A percentile compares a stretch with the other conserved stretches of the same genome.
Conservation (phyloP, 2,888 invertebrate genomes). For the Eupithecia insigniata region DNA sequence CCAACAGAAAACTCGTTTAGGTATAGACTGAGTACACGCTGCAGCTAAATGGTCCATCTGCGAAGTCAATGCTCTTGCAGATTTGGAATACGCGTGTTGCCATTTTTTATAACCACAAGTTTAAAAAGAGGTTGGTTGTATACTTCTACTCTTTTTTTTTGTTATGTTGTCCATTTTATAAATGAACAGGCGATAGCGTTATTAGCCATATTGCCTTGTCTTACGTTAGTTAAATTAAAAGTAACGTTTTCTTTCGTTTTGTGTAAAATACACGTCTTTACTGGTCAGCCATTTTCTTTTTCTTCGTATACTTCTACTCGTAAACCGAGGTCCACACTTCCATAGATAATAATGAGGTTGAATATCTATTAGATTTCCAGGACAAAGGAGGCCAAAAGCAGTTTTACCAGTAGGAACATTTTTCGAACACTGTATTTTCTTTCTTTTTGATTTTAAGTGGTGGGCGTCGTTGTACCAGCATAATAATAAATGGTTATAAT, state of each 20-base stretch:
- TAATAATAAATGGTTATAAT: not conserved
- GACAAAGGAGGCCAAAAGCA: not conserved
- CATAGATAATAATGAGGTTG: slow-evolving; percentile 9
- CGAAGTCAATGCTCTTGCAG: slow-evolving; percentile 72
- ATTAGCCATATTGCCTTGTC: too few relatives aligned
- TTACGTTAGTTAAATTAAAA: too few relatives aligned
- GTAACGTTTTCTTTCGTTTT: too few relatives aligned
- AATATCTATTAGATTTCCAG: not conserved
- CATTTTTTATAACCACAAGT: slow-evolving; percentile 53
- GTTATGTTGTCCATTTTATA: too few relatives aligned
- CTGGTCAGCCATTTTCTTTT: too few relatives aligned
- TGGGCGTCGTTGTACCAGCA: not conserved
- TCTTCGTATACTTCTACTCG: not conserved
- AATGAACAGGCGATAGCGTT: too few relatives aligned
- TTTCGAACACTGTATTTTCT: too few relatives aligned
- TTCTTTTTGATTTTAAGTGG: not conserved
- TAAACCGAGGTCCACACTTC: not conserved
- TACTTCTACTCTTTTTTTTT: too few relatives aligned
- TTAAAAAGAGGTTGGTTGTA: slow-evolving; percentile 5
- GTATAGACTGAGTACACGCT: slow-evolving; percentile 54
- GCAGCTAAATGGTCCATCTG: slow-evolving; percentile 71
- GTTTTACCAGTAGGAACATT: not conserved
- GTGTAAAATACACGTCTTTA: too few relatives aligned
- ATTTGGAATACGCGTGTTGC: slow-evolving; percentile 66
- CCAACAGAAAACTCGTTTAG: slow-evolving; percentile 66